These are phyloP conservation scores for Megalops cyprinoides DNA, from an alignment of 2,797 vertebrate species.

Conservation along the genomic window DNA sequence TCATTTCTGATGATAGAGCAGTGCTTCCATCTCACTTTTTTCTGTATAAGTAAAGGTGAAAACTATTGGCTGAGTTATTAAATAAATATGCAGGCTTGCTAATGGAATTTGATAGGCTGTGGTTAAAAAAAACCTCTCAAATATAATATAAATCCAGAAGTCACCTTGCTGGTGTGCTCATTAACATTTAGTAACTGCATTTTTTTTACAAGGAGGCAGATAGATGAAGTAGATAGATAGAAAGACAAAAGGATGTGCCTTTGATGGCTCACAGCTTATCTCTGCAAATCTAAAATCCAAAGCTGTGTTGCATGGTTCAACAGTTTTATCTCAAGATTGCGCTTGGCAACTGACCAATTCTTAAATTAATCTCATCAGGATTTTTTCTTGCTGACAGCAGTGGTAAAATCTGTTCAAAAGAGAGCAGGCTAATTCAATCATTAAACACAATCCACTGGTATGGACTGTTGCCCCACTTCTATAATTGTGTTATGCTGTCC, in stretches of 20 bases:
- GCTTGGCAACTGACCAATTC: slow-evolving; percentile 31
- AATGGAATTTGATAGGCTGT: too few relatives aligned
- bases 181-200: too few relatives aligned
- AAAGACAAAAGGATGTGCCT: neutral
- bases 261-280: neutral
- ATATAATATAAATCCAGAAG: neutral
- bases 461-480: neutral
- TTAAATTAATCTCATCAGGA: slow-evolving; percentile 8
- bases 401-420: neutral
- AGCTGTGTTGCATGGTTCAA: slow-evolving; percentile 47
- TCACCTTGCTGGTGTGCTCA: neutral
- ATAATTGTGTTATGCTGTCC: slow-evolving; percentile 10
- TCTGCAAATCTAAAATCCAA: neutral
- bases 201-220: neutral
- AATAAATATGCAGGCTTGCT: too few relatives aligned
- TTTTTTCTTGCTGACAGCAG: neutral
- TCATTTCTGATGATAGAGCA: too few relatives aligned
- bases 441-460: neutral
- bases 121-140: too few relatives aligned
- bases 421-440: neutral
- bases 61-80: too few relatives aligned
- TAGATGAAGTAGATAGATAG: neutral
- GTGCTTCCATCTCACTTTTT: too few relatives aligned
- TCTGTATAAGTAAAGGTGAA: too few relatives aligned
- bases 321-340: slow-evolving; percentile 50